phyloP scores from a whole-genome alignment of 2,113 vertebrate species.

The Acrocephalus arundinaceus region DNA sequence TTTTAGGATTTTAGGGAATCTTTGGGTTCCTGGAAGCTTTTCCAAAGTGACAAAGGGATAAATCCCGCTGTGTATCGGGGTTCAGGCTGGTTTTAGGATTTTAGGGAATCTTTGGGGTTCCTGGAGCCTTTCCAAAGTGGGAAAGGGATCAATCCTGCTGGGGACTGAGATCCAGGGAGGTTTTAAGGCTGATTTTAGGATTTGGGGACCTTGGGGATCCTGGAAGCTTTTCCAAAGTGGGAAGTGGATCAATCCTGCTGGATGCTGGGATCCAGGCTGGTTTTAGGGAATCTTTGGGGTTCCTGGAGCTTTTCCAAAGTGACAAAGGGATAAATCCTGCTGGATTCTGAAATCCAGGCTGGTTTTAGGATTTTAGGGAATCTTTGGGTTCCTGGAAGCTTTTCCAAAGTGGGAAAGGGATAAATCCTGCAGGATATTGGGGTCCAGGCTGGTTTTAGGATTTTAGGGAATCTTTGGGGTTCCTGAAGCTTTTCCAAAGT shows the following conservation, averaged over 20 bases:
- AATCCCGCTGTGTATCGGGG: background rate
- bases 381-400: background rate
- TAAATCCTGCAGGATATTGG: background rate
- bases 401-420: background rate
- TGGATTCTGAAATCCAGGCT: fast-evolving
- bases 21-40: background rate
- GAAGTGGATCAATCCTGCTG: background rate
- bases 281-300: background rate
- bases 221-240: background rate
- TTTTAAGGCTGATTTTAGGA: background rate
- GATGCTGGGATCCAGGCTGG: background rate
- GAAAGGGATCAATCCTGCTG: background rate
- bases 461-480: no score
- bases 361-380: no score
- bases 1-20: no score
- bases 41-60: background rate
- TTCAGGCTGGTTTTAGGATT: background rate
- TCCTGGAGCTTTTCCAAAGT: background rate
- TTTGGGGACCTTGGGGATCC: no score
- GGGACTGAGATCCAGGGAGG: no score
- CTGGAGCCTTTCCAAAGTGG: background rate
- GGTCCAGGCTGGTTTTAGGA: background rate
- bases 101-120: no score
- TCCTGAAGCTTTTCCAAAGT: background rate
- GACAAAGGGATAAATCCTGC: background rate